Base-by-base conservation (phyloP, 2,113 vertebrate species). In the Nansenia antarctica region DNA sequence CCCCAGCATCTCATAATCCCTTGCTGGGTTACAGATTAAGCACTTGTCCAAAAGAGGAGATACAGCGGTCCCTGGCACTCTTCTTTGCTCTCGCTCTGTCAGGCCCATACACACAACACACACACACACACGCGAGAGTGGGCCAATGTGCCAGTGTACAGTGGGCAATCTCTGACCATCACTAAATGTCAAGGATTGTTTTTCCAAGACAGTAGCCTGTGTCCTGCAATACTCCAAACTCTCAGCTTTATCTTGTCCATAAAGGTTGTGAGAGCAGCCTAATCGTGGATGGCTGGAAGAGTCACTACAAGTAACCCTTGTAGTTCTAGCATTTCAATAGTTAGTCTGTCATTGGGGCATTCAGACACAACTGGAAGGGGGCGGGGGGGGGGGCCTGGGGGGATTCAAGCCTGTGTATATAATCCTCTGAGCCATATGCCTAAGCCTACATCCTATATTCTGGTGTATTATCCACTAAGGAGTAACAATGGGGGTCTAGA, bases 1-100 rank as follows among this genome's bases (percentile, higher is more conserved):
- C 30, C 62, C 29, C 20, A 75, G 65, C 76, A 85, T 71, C 76
- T 77, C 81, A 77, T 85, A 86, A 89, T 91, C 90, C 82, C 71
- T 79, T 29, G 66, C 73, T 83, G 86, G 88, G 74, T 86, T 83
- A 80, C 80, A 89, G 85, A 91, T 91, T 86, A 90, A 89, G 79
- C 68, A 70, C 86, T 75, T 81, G 83, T 90, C 74, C 77, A 85
- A 78, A 83, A 87, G 77, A 89, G 87, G 83, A 90, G 81, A 84
- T 78, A 85, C 84, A 86, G 77, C 64, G 70, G 77, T 76, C 67
- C 18, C 79, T 90, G 85, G 85, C 86, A 85, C 69, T 72, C 73
- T 61, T 68, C 67, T 57, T 53, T 69, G 24, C 35, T 64, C 32
- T 74, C 69, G 60, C 64, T 30, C 79, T 60, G 62, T 31, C 65